Conservation (phyloP, 2,113 vertebrate species). For the Lates calcarifer region DNA sequence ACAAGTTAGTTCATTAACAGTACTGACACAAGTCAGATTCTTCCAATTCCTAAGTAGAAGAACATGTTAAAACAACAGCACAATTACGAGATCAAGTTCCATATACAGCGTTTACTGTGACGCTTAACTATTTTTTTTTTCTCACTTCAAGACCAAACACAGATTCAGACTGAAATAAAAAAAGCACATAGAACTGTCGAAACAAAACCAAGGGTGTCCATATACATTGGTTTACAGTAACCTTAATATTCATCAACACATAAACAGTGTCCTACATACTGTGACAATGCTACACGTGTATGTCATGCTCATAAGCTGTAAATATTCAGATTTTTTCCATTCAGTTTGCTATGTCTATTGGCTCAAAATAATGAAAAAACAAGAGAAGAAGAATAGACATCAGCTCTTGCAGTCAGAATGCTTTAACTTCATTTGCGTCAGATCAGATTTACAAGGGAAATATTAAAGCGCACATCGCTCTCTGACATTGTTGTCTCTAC, state of each 20-base stretch:
- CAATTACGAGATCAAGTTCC: neutral
- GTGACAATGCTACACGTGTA: no score
- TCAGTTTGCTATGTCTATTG: neutral
- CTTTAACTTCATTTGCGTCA: neutral
- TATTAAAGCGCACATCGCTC: neutral
- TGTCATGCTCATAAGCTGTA: no score
- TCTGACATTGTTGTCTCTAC: neutral
- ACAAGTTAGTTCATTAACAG: conserved; percentile 6
- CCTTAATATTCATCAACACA: no score
- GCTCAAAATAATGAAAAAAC: neutral
- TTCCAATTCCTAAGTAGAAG: neutral
- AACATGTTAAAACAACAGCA: conserved; percentile 14
- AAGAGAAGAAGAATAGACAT: no score
- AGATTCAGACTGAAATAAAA: neutral
- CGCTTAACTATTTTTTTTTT: neutral
- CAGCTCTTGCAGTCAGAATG: no score
- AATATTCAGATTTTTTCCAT: no score
- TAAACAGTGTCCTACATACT: no score
- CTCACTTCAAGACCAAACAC: neutral
- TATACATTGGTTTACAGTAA: no score
- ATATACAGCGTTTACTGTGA: neutral
- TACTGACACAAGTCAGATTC: neutral
- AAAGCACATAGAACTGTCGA: no score
- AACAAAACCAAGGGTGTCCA: no score
- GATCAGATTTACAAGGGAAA: neutral